Conservation (phyloP, 2,113 vertebrate genomes). For the Etia nguti region DNA sequence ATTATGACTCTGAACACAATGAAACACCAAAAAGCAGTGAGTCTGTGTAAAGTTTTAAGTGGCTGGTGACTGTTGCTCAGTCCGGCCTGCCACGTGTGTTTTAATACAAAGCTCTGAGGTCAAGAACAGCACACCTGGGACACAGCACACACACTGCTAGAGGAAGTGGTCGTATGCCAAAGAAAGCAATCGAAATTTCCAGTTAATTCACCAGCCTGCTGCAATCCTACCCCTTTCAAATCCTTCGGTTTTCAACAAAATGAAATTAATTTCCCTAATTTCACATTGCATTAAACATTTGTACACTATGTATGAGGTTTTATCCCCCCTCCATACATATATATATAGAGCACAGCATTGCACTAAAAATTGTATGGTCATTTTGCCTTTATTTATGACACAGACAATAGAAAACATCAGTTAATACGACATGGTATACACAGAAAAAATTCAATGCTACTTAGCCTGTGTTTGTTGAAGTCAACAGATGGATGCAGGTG, state of each 20-base stretch:
- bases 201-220: constrained; percentile 67
- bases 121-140: constrained; percentile 80
- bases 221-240: constrained; percentile 38
- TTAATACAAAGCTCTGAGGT: constrained; percentile 76
- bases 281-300: constrained; percentile 57
- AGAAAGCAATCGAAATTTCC: constrained; percentile 85
- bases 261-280: constrained; percentile 48
- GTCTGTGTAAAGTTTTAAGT: constrained; percentile 47
- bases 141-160: constrained; percentile 68
- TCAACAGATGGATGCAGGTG: background rate
- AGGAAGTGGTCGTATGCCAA: constrained; percentile 80
- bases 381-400: background rate
- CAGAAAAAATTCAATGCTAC: background rate
- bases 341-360: background rate
- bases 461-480: background rate
- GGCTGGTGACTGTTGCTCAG: constrained; percentile 61
- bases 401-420: background rate
- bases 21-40: constrained; percentile 24
- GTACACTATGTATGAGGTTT: constrained; percentile 31
- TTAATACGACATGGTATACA: background rate
- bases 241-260: background rate
- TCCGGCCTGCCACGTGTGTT: constrained; percentile 69
- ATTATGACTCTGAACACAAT: constrained; percentile 17
- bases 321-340: background rate
- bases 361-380: background rate